Base-by-base conservation (phyloP, 2,797 vertebrate genomes). In the Astyanax mexicanus region DNA sequence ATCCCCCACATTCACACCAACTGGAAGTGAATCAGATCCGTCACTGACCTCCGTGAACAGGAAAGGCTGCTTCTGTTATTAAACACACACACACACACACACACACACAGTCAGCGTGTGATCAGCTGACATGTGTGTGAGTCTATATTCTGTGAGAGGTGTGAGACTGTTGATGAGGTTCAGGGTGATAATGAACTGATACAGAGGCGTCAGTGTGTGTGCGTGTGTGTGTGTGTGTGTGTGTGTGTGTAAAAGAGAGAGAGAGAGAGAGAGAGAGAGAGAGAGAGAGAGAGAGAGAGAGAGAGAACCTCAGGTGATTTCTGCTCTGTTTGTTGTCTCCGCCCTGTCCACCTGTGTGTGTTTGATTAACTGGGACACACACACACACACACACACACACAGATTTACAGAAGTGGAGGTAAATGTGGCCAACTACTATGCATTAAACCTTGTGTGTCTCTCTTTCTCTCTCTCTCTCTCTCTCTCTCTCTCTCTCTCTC, bases 121-220 rank as follows among this genome's bases (percentile, higher is more conserved):
- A 69, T 35, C 40, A 69, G 29, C 15, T 67, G 76, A 42, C 77
- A 35, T 47, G 52, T 8, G 68, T 65, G 62, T 51, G 54, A 47
- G 21, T 73, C 69, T 72, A 35, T 69, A 38, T 72, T 35, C 38
- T 42, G 37, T 45, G 32, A 9, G 27, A 65, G 23, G 81, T 80
- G 78, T 68, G 64, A 80, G 45, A 52, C 68, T 72, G 78, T 75
- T 83, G 67, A 77, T 29, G 60, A 51, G 57, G 67, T 51, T 71
- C 21, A 49, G n/a, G 71, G 82, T 73, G 82, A 75, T 76, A 69
- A 78, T 75, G 52, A 78, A 78, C 60, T 61, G 67, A 71, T 75
- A 57, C 51, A 21, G 58, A 72, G 40, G 72, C 54, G 72, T 70
- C 6, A 29, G 21, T 66, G 64, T 25, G 55, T 72, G 5, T 66